These are phyloP conservation scores for Acyrthosiphon pisum DNA, from an alignment of 1,140 invertebrate genomes.

Conservation along the genomic window DNA sequence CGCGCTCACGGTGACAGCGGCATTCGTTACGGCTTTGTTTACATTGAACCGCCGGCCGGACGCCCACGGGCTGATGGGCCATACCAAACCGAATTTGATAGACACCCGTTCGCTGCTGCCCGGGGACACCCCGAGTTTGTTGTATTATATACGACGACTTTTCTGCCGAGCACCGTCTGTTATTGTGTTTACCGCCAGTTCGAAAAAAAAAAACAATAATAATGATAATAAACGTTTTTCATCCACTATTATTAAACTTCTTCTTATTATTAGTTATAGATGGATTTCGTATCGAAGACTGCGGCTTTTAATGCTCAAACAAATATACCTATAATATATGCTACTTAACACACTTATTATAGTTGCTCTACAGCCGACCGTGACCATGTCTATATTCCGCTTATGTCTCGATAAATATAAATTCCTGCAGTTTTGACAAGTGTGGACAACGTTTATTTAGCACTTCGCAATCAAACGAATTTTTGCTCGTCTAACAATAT, in stretches of 20 bases:
- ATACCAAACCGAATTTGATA: constrained; percentile 46
- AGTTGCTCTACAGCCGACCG: background rate
- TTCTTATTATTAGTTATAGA: background rate
- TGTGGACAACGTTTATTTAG: background rate
- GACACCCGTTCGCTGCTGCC: constrained; percentile 10
- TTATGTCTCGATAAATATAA: background rate
- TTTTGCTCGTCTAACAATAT: background rate
- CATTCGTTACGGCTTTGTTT: constrained; percentile 57
- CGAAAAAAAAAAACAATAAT: background rate
- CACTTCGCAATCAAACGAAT: background rate
- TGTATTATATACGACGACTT: background rate
- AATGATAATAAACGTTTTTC: constrained; percentile 17
- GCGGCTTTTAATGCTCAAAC: background rate
- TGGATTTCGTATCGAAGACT: background rate
- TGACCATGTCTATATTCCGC: background rate
- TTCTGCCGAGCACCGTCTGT: background rate
- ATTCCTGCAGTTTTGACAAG: background rate
- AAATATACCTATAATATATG: background rate
- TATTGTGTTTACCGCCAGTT: background rate
- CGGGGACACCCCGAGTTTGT: constrained; percentile 13
- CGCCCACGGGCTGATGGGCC: constrained; percentile 26
- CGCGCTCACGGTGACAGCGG: constrained; percentile 44
- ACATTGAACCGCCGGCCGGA: constrained; percentile 43
- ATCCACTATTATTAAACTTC: background rate
- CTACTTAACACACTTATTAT: background rate